These are phyloP conservation scores for Eupsilia transversa DNA, from an alignment of 2,888 invertebrate species.

Conservation along the genomic window DNA sequence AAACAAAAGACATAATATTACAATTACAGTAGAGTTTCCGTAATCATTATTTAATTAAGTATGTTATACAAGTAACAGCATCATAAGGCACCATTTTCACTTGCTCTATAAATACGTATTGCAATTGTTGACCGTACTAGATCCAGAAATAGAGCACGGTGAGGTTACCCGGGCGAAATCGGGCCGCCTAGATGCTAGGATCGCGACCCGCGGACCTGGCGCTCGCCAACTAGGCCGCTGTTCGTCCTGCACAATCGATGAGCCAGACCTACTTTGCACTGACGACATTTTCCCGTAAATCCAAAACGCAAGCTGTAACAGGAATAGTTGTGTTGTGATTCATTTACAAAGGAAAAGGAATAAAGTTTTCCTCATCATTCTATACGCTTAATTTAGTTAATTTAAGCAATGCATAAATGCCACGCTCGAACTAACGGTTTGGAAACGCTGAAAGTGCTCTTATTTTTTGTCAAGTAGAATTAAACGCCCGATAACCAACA, in stretches of 20 bases:
- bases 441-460: constrained; percentile 47
- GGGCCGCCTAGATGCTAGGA: constrained; percentile 79
- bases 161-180: constrained; percentile 80
- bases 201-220: constrained; percentile 76
- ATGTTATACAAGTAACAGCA: constrained; percentile 36
- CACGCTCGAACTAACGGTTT: constrained; percentile 44
- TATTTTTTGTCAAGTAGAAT: constrained; percentile 57
- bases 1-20: neutral
- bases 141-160: constrained; percentile 79
- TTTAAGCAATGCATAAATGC: constrained; percentile 51
- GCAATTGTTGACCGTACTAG: constrained; percentile 71
- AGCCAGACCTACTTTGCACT: constrained; percentile 72
- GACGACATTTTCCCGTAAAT: constrained; percentile 51
- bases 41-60: constrained; percentile 1
- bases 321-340: constrained; percentile 52
- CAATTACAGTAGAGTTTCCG: constrained; percentile 1
- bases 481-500: constrained; percentile 55
- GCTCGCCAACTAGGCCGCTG: constrained; percentile 84
- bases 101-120: constrained; percentile 65
- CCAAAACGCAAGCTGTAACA: constrained; percentile 36
- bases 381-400: constrained; percentile 26
- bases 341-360: constrained; percentile 32
- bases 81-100: constrained; percentile 41
- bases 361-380: constrained; percentile 54
- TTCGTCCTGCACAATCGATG: constrained; percentile 84